These are phyloP conservation scores for Sorex maritimensis DNA, from an alignment of 2,797 vertebrate species.

Conservation along the genomic window DNA sequence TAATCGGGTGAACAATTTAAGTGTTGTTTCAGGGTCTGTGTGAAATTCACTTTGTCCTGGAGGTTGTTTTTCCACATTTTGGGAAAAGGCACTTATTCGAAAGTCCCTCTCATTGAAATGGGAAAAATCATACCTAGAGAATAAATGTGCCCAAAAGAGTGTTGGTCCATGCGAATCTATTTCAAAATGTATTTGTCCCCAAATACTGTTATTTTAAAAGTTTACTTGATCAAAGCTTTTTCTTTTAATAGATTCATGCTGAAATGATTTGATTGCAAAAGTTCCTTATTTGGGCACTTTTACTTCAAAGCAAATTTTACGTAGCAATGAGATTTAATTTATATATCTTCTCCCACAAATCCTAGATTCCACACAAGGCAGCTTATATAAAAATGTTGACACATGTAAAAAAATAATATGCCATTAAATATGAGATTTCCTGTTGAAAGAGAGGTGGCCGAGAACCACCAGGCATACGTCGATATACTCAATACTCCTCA, in stretches of 20 bases:
- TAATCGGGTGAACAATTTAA: conserved; percentile 70
- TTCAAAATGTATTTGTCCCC: conserved; percentile 43
- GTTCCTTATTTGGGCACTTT: conserved; percentile 1
- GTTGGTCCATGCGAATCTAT: neutral
- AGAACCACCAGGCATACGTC: neutral
- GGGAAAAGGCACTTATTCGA: neutral
- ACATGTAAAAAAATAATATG: conserved; percentile 36
- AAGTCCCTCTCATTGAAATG: neutral
- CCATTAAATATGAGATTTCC: conserved; percentile 22
- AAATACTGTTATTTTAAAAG: neutral
- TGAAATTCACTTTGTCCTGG: neutral
- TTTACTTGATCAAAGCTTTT: conserved; percentile 24
- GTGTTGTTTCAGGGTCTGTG: neutral
- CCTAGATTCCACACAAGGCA: neutral
- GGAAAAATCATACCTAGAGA: neutral
- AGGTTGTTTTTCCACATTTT: conserved; percentile 60
- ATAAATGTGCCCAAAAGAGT: neutral
- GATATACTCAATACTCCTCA: neutral
- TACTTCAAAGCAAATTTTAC: conserved; percentile 40
- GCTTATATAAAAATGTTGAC: conserved; percentile 18
- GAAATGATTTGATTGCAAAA: conserved; percentile 36
- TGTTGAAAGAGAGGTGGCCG: conserved; percentile 8
- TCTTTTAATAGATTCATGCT: neutral
- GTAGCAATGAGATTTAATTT: neutral
- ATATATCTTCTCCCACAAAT: neutral